Base-by-base conservation (phyloP, 2,888 invertebrate genomes). In the Noctua janthina region DNA sequence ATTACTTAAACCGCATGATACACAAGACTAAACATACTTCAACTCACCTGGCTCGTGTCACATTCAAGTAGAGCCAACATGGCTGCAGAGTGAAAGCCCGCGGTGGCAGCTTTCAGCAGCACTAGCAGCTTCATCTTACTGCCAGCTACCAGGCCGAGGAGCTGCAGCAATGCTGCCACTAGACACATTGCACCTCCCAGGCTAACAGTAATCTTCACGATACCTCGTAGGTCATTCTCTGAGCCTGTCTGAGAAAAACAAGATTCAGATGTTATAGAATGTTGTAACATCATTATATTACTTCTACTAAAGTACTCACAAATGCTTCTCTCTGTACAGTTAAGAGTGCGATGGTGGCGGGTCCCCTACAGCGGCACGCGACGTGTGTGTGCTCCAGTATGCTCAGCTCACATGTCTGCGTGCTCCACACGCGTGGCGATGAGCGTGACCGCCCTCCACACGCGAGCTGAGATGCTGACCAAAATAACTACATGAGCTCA, bases 351-450 rank as follows among this genome's bases (percentile, higher is more conserved):
- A 94, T 94, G 0, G 96, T 96, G 20, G 95, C 96, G 11, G 95
- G 91, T 0, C 95, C 95, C 0, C 94, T 92, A 83, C 96, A 96
- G 13, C 94, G 92, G 85, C 96, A 96, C 17, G 94, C 92, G 46
- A 95, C 94, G 76, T 94, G 94, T 0, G 94, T 91, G 0, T 94
- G 91, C 78, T 96, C 95, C 1, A 95, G 96, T 59, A 95, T 93
- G n/a, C 95, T 93, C 68, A 95, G 94, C 64, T 96, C 95, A 76
- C 96, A 96, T 17, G 94, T 94, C 91, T 92, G 95, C 88, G 93
- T 97, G 92, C 90, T 95, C 96, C 93, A 97, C 68, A 93, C 96
- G 91, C 92, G 93, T 83, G 96, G 98, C 92, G 94, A 96, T 17
- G 93, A 83, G 93, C 84, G 95, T 96, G 74, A 35, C 56, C 97